Percentiles rank a stretch among this genome's conserved stretches.
These are phyloP conservation scores for Tenebrosternarchus preto DNA, from an alignment of 2,113 vertebrate species.

Conservation along the genomic window DNA sequence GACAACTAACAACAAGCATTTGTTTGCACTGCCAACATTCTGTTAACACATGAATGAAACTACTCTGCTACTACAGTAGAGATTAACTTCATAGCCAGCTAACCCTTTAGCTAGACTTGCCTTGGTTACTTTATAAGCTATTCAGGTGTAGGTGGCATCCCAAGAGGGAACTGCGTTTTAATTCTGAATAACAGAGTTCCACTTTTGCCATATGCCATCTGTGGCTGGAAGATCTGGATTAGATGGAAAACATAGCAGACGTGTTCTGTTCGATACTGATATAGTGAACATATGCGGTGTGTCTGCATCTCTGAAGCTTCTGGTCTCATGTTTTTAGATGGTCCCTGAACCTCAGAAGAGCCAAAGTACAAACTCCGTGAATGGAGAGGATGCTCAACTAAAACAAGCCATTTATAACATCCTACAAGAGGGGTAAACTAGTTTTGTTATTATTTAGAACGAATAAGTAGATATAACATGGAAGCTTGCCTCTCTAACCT, in stretches of 20 bases:
- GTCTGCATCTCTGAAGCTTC: neutral
- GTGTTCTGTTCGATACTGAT: too few species aligned
- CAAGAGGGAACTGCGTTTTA: neutral
- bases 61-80: neutral
- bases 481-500: too few species aligned
- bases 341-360: conserved; percentile 79
- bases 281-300: neutral
- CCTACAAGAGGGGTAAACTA: conserved; percentile 79
- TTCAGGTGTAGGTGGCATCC: neutral
- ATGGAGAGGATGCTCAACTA: conserved; percentile 64
- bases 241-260: neutral
- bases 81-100: neutral
- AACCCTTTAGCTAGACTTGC: neutral
- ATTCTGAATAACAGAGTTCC: too few species aligned
- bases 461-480: neutral
- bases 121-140: neutral
- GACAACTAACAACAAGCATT: too few species aligned
- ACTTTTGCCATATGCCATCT: neutral
- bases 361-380: conserved; percentile 62
- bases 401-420: conserved; percentile 76
- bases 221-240: neutral
- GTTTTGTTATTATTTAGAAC: neutral
- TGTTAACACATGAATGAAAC: too few species aligned
- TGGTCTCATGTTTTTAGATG: conserved; percentile 67
- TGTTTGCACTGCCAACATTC: too few species aligned